Conservation (phyloP, 2,888 invertebrate genomes). For the Lamproptera curius region DNA sequence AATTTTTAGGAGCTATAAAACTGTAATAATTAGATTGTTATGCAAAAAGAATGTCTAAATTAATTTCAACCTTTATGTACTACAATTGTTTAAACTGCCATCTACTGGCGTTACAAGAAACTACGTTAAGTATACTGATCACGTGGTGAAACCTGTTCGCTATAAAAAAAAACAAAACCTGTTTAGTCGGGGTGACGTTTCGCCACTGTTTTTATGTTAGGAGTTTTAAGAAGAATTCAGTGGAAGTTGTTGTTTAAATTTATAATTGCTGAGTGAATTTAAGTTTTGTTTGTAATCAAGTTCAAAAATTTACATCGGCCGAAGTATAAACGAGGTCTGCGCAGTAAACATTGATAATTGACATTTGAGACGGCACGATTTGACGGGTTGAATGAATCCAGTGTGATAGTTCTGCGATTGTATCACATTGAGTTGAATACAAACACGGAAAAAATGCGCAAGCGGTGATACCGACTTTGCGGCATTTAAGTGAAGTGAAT, state of each 20-base stretch:
- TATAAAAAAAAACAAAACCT: conserved; percentile 58
- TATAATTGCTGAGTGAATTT: conserved; percentile 18
- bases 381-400: conserved; percentile 29
- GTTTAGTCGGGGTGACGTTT: conserved; percentile 65
- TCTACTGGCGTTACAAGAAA: conserved; percentile 40
- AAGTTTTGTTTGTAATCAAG: conserved; percentile 12
- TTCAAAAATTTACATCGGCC: conserved; percentile 3
- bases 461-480: conserved; percentile 40
- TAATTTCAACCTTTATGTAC: conserved; percentile 35
- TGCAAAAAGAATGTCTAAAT: conserved; percentile 34
- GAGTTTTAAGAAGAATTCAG: conserved; percentile 36
- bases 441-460: conserved; percentile 55
- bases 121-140: conserved; percentile 44
- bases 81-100: conserved; percentile 35
- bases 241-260: conserved; percentile 27
- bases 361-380: conserved; percentile 21
- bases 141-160: conserved; percentile 47
- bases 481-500: conserved; percentile 23
- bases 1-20: conserved; percentile 48
- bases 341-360: conserved; percentile 18
- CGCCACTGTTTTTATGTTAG: conserved; percentile 59
- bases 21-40: conserved; percentile 51
- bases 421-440: conserved; percentile 39
- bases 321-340: conserved; percentile 4
- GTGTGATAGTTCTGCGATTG: conserved; percentile 35